Base-by-base conservation (phyloP, 2,888 invertebrate genomes). In the Machimus atricapillus region DNA sequence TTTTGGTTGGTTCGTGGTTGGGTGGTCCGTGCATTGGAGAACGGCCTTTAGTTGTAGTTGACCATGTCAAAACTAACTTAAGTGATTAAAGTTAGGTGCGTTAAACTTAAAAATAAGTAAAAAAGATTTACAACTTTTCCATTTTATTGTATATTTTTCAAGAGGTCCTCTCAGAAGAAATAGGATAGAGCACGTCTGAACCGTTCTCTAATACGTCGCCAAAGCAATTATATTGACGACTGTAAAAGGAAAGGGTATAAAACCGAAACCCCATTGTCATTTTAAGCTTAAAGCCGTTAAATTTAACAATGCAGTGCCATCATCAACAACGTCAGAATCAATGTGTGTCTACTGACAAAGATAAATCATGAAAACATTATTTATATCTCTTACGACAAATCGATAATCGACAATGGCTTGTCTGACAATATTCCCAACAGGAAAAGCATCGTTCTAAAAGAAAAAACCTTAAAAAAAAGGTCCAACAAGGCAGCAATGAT, bases 311-410 rank as follows among this genome's bases (percentile, higher is more conserved):
- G 73, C 83, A 83, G 73, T 58, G 73, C 73, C 73, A 83, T 27
- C 83, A 83, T 73, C 43, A 73, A 83, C 83, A 83, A 73, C 73
- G 83, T 83, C 77, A 23, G 37, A 79, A 87, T 87, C 88, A 88
- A 85, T 82, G 87, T 87, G 87, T 88, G 85, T 78, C 76, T 40
- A 78, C 82, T 74, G 79, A 78, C 83, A 87, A 58, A 86, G 79
- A 88, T 88, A 88, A 88, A 89, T 89, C 88, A 88, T 88, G 52
- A 58, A 87, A 89, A 86, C 87, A 87, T 88, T 88, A 89, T 88
- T 89, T 89, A 88, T 88, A 86, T 88, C 87, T 86, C 89, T 86
- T 87, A 87, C 87, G 88, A 88, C 88, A 89, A 89, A 89, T 89
- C 88, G 88, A 88, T 87, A 89, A 89, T 89, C 89, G 87, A 87